Evolutionary conservation across 2,797 vertebrate genomes (phyloP).

Genomic region (Helarctos malayanus): DNA sequence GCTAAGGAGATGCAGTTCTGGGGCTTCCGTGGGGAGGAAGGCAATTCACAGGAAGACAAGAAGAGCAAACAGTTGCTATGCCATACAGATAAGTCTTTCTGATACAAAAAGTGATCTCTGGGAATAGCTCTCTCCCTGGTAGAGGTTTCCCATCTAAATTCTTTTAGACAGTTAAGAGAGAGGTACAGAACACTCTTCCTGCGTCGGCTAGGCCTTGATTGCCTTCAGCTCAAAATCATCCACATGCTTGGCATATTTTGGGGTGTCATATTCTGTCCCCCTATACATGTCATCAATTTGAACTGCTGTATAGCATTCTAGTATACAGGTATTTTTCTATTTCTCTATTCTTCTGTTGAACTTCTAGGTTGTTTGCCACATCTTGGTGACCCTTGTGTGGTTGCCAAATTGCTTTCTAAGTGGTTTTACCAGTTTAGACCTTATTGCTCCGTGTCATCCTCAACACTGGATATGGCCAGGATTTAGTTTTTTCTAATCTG

Average conservation of each 20-base stretch:
- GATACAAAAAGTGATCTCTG: not conserved
- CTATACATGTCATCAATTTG: not conserved
- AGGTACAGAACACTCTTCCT: not conserved
- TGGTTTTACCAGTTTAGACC: not conserved
- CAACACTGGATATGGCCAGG: not conserved
- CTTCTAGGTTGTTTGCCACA: not conserved
- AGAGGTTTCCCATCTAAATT: not conserved
- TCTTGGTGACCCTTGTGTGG: not conserved
- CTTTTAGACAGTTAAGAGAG: not conserved
- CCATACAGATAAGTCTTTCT: not conserved
- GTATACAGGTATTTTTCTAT: not conserved
- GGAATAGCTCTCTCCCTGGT: not conserved
- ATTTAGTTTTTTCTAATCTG: constrained; percentile 17
- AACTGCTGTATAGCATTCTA: not conserved
- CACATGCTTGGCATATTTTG: not conserved
- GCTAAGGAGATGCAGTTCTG: not conserved
- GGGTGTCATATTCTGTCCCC: not conserved
- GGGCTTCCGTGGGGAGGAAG: not conserved
- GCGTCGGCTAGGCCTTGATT: not conserved
- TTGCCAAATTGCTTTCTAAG: not conserved
- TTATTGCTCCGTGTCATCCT: not conserved
- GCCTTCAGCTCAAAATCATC: not conserved
- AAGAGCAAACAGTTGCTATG: not conserved
- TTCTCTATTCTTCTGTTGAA: not conserved
- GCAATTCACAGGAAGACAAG: not conserved